These are phyloP conservation scores for Oxygymnocypris stewartii DNA, from an alignment of 2,113 vertebrate species.

Conservation along the genomic window DNA sequence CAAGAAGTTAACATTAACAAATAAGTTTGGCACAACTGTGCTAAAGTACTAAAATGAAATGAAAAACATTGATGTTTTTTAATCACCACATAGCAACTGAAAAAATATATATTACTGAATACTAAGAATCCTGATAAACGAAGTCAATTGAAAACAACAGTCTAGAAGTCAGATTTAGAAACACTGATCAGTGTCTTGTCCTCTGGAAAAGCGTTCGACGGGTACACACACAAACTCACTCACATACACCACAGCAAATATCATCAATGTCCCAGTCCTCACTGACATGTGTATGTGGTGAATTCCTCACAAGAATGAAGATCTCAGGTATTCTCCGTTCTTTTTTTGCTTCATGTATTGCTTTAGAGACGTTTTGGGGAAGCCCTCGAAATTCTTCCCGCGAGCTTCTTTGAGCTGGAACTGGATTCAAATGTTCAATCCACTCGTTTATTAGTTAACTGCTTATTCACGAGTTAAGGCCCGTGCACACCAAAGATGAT, in stretches of 20 bases:
- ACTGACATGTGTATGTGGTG: not conserved
- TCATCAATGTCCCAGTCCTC: not conserved
- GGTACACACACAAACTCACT: conserved; percentile 14
- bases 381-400: conserved; percentile 55
- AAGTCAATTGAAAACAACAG: conserved; percentile 57
- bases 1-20: conserved; percentile 40
- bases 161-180: conserved; percentile 23
- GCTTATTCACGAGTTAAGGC: not conserved
- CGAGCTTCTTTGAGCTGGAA: conserved; percentile 25
- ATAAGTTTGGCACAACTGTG: conserved; percentile 51
- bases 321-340: conserved; percentile 11
- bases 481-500: not conserved
- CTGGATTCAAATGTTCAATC: conserved; percentile 29
- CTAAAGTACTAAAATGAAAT: conserved; percentile 52
- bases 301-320: conserved; percentile 38
- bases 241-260: conserved; percentile 41
- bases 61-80: conserved; percentile 47
- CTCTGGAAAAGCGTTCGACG: not conserved
- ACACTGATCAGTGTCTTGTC: not conserved
- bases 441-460: conserved; percentile 34
- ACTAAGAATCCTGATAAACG: conserved; percentile 65
- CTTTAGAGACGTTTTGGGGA: conserved; percentile 76
- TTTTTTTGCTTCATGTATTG: conserved; percentile 76
- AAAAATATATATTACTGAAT: conserved; percentile 66
- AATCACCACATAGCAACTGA: conserved; percentile 60